Conservation (phyloP, 2,888 invertebrate genomes). For the Dinocampus coccinellae region DNA sequence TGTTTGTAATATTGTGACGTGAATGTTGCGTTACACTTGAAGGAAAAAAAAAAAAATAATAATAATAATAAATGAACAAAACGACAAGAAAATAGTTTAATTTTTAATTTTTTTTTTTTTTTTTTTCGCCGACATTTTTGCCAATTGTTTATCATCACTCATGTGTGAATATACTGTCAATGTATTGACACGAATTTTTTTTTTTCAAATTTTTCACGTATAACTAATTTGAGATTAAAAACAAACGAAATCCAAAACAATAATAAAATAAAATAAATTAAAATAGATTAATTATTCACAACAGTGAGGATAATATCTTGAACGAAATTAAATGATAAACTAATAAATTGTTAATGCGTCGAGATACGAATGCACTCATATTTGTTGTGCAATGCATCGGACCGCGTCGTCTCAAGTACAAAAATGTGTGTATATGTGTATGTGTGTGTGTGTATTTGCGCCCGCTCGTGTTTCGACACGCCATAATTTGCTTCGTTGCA, state of each 20-base stretch:
- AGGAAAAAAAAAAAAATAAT: background rate
- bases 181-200: too few relatives aligned
- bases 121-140: too few relatives aligned
- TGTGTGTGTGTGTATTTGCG: constrained; percentile 1
- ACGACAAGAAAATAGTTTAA: too few relatives aligned
- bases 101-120: background rate
- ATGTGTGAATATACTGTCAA: too few relatives aligned
- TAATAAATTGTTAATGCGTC: background rate
- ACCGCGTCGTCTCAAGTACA: background rate
- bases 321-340: background rate
- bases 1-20: constrained; percentile 22
- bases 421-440: background rate
- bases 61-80: too few relatives aligned
- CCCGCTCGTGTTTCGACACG: constrained; percentile 43
- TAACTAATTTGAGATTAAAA: too few relatives aligned
- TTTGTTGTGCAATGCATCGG: constrained; percentile 1
- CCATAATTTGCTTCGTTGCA: constrained; percentile 41
- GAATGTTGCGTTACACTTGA: constrained; percentile 6
- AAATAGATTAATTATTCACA: too few relatives aligned
- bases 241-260: too few relatives aligned
- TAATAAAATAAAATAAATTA: too few relatives aligned
- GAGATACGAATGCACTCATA: background rate
- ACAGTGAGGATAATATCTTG: background rate
- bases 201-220: too few relatives aligned
- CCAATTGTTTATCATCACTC: too few relatives aligned